These are phyloP conservation scores for Takifugu rubripes DNA, from an alignment of 2,797 vertebrate species.

Conservation along the genomic window DNA sequence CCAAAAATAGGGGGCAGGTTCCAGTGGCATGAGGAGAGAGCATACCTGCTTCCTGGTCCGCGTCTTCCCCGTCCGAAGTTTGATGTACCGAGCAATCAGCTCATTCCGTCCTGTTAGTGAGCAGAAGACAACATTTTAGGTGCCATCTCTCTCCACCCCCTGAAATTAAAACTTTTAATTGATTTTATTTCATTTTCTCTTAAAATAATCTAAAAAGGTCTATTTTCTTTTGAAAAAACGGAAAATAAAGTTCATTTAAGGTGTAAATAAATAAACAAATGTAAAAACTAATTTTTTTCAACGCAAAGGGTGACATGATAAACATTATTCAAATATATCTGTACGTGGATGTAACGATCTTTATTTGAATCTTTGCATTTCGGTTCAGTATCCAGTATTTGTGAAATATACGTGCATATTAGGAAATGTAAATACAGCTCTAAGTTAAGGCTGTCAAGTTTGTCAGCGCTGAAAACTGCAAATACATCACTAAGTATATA, in stretches of 20 bases:
- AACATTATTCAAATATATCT: too few species aligned
- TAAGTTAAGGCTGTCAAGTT: constrained; percentile 23
- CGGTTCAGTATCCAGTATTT: neutral
- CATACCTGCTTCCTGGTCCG: constrained; percentile 88
- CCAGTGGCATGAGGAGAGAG: constrained; percentile 25
- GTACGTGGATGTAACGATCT: too few species aligned
- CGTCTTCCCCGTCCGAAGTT: constrained; percentile 86
- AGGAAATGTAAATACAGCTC: constrained; percentile 20
- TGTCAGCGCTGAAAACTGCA: constrained; percentile 48
- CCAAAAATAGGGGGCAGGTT: constrained; percentile 54
- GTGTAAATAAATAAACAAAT: too few species aligned
- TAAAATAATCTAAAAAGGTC: too few species aligned
- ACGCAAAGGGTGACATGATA: too few species aligned
- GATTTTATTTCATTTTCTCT: neutral
- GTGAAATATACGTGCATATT: constrained; percentile 16
- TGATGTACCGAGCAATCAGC: constrained; percentile 88
- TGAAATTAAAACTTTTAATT: neutral
- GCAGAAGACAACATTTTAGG: constrained; percentile 14
- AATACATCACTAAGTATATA: constrained; percentile 49
- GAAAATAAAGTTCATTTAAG: too few species aligned
- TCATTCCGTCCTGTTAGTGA: constrained; percentile 80
- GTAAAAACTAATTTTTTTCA: too few species aligned
- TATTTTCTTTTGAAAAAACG: too few species aligned
- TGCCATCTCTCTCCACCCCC: neutral
- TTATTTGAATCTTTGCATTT: too few species aligned